Evolutionary conservation across 2,113 vertebrate genomes (phyloP).

Genomic region (Ariopsis seemanni): DNA sequence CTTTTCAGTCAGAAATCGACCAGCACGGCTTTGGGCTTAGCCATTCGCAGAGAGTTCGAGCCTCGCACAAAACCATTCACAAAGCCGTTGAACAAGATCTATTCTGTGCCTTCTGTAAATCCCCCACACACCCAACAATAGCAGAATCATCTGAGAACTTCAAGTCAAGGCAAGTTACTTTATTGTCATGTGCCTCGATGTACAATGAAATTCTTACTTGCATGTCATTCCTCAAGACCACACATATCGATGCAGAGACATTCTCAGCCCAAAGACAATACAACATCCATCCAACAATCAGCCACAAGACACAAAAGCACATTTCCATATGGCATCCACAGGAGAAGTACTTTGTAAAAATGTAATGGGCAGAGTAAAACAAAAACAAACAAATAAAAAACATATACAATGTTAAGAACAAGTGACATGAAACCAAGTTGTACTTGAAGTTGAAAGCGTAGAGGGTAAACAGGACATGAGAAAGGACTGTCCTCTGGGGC

Average conservation of each 20-base stretch:
- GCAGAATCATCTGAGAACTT: neutral
- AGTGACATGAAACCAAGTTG: neutral
- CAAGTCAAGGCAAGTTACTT: neutral
- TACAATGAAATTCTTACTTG: neutral
- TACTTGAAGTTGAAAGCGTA: neutral
- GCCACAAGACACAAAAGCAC: neutral
- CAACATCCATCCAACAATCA: neutral
- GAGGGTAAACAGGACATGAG: slow-evolving; percentile 9
- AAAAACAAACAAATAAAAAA: neutral
- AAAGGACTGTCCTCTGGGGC: neutral
- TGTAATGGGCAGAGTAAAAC: neutral
- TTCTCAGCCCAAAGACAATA: neutral
- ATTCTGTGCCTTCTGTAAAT: neutral
- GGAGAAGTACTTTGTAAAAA: neutral
- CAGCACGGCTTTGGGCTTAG: neutral
- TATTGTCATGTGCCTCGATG: neutral
- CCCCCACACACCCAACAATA: neutral
- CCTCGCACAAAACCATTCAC: neutral
- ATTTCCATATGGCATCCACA: neutral
- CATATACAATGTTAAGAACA: neutral
- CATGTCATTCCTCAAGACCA: neutral
- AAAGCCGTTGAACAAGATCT: neutral
- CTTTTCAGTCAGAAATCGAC: neutral
- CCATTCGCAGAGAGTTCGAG: neutral
- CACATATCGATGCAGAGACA: neutral